These are phyloP conservation scores for Benthosema pterotum DNA, from an alignment of 2,797 vertebrate species.

Conservation along the genomic window DNA sequence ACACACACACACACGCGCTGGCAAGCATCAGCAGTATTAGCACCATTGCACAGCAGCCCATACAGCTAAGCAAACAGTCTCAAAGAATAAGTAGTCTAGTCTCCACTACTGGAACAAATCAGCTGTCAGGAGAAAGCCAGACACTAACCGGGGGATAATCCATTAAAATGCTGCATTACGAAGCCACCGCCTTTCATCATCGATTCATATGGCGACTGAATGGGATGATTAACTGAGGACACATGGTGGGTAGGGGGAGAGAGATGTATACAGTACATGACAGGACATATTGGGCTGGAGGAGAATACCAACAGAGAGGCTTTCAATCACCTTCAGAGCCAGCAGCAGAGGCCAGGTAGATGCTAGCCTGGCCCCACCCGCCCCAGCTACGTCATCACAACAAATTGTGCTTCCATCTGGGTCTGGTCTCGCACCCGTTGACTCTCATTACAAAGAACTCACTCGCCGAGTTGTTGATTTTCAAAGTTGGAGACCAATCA, in stretches of 20 bases:
- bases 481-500: too few species aligned
- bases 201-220: conserved; percentile 43
- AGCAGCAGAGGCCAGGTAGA: background rate
- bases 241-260: conserved; percentile 37
- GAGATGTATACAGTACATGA: conserved; percentile 14
- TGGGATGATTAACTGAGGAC: conserved; percentile 52
- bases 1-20: conserved; percentile 37
- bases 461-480: too few species aligned
- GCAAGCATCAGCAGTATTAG: conserved; percentile 46
- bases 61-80: conserved; percentile 38
- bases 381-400: too few species aligned
- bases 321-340: conserved; percentile 5
- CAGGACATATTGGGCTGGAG: conserved; percentile 3
- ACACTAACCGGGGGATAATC: conserved; percentile 51
- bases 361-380: too few species aligned
- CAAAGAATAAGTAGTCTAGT: conserved; percentile 41
- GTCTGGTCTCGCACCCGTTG: too few species aligned
- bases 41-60: conserved; percentile 26
- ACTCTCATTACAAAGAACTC: too few species aligned
- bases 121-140: conserved; percentile 59
- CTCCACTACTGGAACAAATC: conserved; percentile 58
- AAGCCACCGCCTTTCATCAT: conserved; percentile 38
- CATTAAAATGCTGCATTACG: conserved; percentile 59
- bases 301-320: conserved; percentile 14
- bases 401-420: too few species aligned